These are phyloP conservation scores for Scaptomyza caliginosa DNA, from an alignment of 2,888 invertebrate genomes.

Conservation along the genomic window DNA sequence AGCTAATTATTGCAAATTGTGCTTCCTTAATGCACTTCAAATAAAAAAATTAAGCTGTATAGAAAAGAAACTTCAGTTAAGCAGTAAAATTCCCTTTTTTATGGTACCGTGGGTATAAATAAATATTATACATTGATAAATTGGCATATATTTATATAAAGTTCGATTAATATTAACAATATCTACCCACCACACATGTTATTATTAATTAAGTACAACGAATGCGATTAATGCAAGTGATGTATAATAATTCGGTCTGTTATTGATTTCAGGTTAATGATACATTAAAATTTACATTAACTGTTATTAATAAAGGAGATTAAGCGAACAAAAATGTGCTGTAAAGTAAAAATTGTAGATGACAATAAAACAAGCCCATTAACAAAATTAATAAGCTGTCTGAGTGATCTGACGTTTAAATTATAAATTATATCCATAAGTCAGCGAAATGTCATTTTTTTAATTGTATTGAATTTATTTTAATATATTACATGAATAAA, in stretches of 20 bases:
- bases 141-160: slow-evolving; percentile 36
- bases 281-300: slow-evolving; percentile 68
- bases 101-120: background rate
- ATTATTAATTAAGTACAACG: slow-evolving; percentile 59
- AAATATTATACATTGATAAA: slow-evolving; percentile 12
- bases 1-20: slow-evolving; percentile 31
- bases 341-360: slow-evolving; percentile 14
- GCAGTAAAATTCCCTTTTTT: background rate
- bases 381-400: slow-evolving; percentile 38
- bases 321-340: slow-evolving; percentile 26
- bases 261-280: slow-evolving; percentile 73
- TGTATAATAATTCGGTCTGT: slow-evolving; percentile 34
- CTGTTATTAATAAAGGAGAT: slow-evolving; percentile 65
- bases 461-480: background rate
- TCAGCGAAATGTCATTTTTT: background rate
- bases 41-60: slow-evolving; percentile 5
- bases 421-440: background rate
- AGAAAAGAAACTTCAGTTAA: background rate
- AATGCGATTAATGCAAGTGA: slow-evolving; percentile 26
- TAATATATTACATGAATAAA: background rate
- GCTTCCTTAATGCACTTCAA: background rate
- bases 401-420: background rate
- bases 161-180: slow-evolving; percentile 32
- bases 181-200: slow-evolving; percentile 26
- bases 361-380: slow-evolving; percentile 20